Conservation (phyloP, 2,113 vertebrate species). For the Halichoeres trimaculatus region DNA sequence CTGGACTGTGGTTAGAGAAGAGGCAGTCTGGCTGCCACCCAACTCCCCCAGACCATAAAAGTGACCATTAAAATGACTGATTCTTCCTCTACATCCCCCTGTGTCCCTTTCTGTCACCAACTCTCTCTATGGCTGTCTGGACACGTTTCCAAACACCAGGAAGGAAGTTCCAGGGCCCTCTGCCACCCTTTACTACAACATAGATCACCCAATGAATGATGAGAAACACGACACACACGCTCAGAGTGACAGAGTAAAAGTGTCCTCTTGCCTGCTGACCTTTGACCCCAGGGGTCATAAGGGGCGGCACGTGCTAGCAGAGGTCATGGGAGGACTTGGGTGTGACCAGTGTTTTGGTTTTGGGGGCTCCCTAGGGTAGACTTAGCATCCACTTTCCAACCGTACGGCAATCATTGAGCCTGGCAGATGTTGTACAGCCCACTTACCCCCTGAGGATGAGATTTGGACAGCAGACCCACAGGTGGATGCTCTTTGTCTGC, state of each 20-base stretch:
- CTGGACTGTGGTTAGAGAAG: constrained; percentile 26
- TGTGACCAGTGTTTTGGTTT: constrained; percentile 58
- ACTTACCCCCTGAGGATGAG: constrained; percentile 29
- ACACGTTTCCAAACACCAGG: constrained; percentile 26
- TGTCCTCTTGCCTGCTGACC: constrained; percentile 49
- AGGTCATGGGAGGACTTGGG: constrained; percentile 65
- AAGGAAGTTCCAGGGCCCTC: constrained; percentile 49
- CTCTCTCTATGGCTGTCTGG: constrained; percentile 51
- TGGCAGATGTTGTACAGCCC: constrained; percentile 60
- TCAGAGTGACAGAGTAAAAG: constrained; percentile 51
- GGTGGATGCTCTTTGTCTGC: constrained; percentile 30
- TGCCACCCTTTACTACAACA: constrained; percentile 33
- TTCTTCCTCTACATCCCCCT: constrained; percentile 24
- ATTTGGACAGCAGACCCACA: constrained; percentile 53
- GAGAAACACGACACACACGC: constrained; percentile 40
- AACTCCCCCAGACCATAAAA: constrained; percentile 68
- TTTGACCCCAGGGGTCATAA: constrained; percentile 65
- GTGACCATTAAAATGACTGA: constrained; percentile 78
- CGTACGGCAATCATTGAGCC: constrained; percentile 25
- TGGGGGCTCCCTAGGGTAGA: constrained; percentile 48
- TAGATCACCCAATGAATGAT: constrained; percentile 29
- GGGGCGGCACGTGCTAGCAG: constrained; percentile 70
- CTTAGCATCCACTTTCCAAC: constrained; percentile 49
- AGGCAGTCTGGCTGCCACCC: constrained; percentile 55
- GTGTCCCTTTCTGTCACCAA: constrained; percentile 25